Percentiles rank a stretch among this genome's conserved stretches.
Conservation (phyloP, 2,888 invertebrate species). For the Auanema sp. region DNA sequence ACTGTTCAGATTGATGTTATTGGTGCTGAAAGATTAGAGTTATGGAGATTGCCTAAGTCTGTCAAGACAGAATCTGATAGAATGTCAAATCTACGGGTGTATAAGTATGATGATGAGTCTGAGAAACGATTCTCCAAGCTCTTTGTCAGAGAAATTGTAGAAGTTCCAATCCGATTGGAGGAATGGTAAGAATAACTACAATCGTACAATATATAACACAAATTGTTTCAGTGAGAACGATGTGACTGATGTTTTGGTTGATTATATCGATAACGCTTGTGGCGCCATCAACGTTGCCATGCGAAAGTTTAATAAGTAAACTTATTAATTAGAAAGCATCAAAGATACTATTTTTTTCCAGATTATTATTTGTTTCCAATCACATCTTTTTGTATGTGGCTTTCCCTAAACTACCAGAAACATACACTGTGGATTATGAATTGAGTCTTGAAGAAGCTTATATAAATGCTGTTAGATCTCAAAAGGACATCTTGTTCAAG, state of each 20-base stretch:
- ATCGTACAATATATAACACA: not conserved
- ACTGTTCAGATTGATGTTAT: conserved; percentile 28
- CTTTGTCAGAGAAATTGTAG: conserved; percentile 41
- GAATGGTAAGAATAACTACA: conserved; percentile 13
- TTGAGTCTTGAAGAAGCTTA: conserved; percentile 31
- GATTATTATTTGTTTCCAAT: conserved; percentile 30
- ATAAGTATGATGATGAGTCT: conserved; percentile 34
- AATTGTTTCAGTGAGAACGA: conserved; percentile 10
- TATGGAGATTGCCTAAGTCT: conserved; percentile 50
- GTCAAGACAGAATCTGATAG: conserved; percentile 38
- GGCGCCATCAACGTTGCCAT: conserved; percentile 55
- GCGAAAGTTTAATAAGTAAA: conserved; percentile 22
- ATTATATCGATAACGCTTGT: conserved; percentile 53
- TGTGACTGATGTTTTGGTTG: conserved; percentile 19
- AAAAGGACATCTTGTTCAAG: conserved; percentile 44
- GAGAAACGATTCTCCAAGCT: conserved; percentile 38
- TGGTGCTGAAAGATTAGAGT: conserved; percentile 49
- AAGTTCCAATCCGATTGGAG: conserved; percentile 21
- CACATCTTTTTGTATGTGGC: conserved; percentile 31
- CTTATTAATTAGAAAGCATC: not conserved
- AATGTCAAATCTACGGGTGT: conserved; percentile 40
- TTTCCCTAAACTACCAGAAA: conserved; percentile 29
- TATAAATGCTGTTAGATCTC: conserved; percentile 29
- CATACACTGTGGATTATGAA: conserved; percentile 22
- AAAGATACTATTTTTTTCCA: conserved; percentile 4